Conservation (phyloP, 2,113 vertebrate genomes). For the Pagrus major region DNA sequence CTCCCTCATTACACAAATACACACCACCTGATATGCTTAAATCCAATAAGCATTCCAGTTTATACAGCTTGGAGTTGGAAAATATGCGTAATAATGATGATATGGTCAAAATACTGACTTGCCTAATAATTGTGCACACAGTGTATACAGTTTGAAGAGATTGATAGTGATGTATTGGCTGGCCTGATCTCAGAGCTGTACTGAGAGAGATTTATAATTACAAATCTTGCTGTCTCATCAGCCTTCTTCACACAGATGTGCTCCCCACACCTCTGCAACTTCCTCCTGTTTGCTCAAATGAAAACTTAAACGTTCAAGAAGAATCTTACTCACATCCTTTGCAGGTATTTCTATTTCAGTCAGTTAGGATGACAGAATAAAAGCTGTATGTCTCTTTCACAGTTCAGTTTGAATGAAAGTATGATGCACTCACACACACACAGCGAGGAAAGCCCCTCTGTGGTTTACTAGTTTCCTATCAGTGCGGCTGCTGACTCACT, state of each 20-base stretch:
- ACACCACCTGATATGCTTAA: too few relatives aligned
- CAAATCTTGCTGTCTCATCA: neutral
- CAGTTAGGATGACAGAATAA: neutral
- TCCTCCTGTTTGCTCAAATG: neutral
- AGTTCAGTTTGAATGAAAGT: neutral
- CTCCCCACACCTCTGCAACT: neutral
- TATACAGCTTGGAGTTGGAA: too few relatives aligned
- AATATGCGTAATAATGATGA: too few relatives aligned
- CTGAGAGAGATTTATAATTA: neutral
- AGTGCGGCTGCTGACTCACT: slow-evolving; percentile 34
- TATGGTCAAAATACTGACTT: too few relatives aligned
- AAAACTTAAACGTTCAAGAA: neutral
- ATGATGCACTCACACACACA: neutral
- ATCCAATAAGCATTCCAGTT: too few relatives aligned
- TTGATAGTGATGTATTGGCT: neutral
- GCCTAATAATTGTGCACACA: too few relatives aligned
- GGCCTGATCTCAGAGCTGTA: neutral
- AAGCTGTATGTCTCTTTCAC: neutral
- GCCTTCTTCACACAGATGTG: neutral
- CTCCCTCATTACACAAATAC: too few relatives aligned
- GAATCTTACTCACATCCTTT: neutral
- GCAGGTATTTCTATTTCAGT: neutral
- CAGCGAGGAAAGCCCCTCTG: slow-evolving; percentile 29
- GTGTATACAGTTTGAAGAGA: too few relatives aligned
- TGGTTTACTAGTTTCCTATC: slow-evolving; percentile 14